These are phyloP conservation scores for Candidula unifasciata DNA, from an alignment of 2,888 invertebrate genomes.

Conservation along the genomic window DNA sequence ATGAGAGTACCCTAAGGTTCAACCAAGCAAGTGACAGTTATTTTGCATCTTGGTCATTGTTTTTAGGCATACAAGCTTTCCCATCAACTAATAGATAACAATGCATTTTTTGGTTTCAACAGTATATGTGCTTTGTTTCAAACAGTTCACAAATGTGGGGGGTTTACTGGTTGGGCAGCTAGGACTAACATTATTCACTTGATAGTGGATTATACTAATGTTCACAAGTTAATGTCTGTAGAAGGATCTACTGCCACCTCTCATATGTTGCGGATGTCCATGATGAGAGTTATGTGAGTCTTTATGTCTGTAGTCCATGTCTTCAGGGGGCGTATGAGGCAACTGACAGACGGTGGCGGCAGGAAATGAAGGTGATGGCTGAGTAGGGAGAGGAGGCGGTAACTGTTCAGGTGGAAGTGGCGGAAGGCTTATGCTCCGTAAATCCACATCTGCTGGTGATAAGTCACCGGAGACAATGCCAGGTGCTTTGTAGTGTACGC, in stretches of 20 bases:
- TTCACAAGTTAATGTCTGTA: slow-evolving; percentile 31
- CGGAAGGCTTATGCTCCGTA: slow-evolving; percentile 10
- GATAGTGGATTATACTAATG: too few species aligned
- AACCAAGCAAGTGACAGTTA: too few species aligned
- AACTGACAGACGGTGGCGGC: neutral
- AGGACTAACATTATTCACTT: too few species aligned
- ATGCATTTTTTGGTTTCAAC: too few species aligned
- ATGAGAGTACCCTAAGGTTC: too few species aligned
- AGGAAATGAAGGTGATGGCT: slow-evolving; percentile 41
- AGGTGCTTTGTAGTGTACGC: slow-evolving; percentile 54
- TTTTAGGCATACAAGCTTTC: too few species aligned
- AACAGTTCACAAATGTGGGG: too few species aligned
- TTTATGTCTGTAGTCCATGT: slow-evolving; percentile 28
- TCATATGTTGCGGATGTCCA: neutral
- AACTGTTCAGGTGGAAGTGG: slow-evolving; percentile 21
- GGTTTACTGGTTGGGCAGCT: too few species aligned
- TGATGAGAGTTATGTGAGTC: slow-evolving; percentile 9
- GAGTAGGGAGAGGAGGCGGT: slow-evolving; percentile 13
- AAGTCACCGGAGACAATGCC: slow-evolving; percentile 26
- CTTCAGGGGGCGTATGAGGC: slow-evolving; percentile 15
- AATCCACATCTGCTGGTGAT: slow-evolving; percentile 43
- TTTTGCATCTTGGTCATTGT: too few species aligned
- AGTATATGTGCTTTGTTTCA: too few species aligned
- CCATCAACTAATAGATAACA: too few species aligned
- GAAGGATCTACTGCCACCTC: neutral